Base-by-base conservation (phyloP, 2,797 vertebrate species). In the Gambelia wislizenii region DNA sequence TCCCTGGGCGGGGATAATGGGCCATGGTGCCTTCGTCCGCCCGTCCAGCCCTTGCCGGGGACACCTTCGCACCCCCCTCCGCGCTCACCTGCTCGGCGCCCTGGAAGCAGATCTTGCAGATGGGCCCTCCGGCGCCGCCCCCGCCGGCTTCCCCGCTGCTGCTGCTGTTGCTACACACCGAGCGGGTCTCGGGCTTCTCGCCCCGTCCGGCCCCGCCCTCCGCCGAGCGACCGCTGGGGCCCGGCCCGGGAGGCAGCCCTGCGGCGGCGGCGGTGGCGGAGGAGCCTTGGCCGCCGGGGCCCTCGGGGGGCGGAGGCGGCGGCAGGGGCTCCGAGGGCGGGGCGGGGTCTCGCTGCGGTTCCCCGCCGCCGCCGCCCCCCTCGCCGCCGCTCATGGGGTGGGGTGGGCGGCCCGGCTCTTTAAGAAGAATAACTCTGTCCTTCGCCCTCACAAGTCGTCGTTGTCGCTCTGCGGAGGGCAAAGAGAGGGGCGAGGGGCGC, bases 31-130 rank as follows among this genome's bases (percentile, higher is more conserved):
- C 8, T 8, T 5, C 8, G n/a, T 52, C 80, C 67, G 47, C 2
- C 78, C 20, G 49, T 47, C 36, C 77, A 33, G 5, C 22, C 59
- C 27, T 64, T 1, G 14, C 36, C 72, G 9, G 27, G 42, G 59
- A 27, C 49, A 25, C 8, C 30, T 49, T 0, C 49, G 8, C 49
- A 49, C 49, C 49, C 49, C 49, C 56, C 30, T 69, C 89, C 47
- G 7, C 18, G 18, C 95, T 95, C 91, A 97, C 98, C 98, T 99
- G 98, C 94, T 99, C 98, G 2, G 98, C 96, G 91, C 98, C 98
- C 89, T 99, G 98, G 96, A 99, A 99, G 97, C 98, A 99, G 96
- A 99, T 99, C 95, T 98, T 96, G 96, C 98, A 99, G 97, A 98
- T 98, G 91, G 98, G 98, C 95, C 98, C n/a, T n/a, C n/a, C 98